phyloP scores from a whole-genome alignment of 2,797 vertebrate species.

The Lepidocolaptes lacrymiger region DNA sequence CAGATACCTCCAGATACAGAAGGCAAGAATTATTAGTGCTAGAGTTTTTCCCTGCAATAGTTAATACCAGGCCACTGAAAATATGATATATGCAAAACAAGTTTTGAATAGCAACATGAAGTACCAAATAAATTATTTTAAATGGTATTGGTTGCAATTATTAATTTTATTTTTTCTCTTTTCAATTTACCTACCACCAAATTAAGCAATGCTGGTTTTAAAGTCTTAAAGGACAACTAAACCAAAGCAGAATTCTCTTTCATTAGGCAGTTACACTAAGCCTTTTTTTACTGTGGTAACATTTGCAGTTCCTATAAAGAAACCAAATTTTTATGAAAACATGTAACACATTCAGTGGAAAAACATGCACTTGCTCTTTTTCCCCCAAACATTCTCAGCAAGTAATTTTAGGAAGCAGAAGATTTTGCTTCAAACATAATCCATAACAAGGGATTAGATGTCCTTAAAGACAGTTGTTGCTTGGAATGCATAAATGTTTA shows the following conservation, averaged over 20 bases:
- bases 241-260: slow-evolving; percentile 62
- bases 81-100: slow-evolving; percentile 64
- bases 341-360: slow-evolving; percentile 61
- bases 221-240: slow-evolving; percentile 80
- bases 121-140: slow-evolving; percentile 68
- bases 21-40: slow-evolving; percentile 70
- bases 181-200: slow-evolving; percentile 71
- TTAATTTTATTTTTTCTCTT: slow-evolving; percentile 5
- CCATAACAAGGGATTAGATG: slow-evolving; percentile 86
- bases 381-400: slow-evolving; percentile 58
- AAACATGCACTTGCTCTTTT: slow-evolving; percentile 66
- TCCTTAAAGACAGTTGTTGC: slow-evolving; percentile 87
- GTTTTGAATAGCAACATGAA: slow-evolving; percentile 52
- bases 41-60: slow-evolving; percentile 60
- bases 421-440: slow-evolving; percentile 74
- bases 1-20: slow-evolving; percentile 57
- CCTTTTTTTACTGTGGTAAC: slow-evolving; percentile 45
- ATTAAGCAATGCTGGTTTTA: slow-evolving; percentile 73
- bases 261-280: slow-evolving; percentile 29
- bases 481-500: slow-evolving; percentile 84
- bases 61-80: slow-evolving; percentile 75
- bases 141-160: slow-evolving; percentile 64
- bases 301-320: slow-evolving; percentile 50
- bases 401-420: slow-evolving; percentile 63
- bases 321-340: slow-evolving; percentile 60